Evolutionary conservation across 2,113 vertebrate genomes (phyloP).

Genomic region (Bungarus multicinctus): DNA sequence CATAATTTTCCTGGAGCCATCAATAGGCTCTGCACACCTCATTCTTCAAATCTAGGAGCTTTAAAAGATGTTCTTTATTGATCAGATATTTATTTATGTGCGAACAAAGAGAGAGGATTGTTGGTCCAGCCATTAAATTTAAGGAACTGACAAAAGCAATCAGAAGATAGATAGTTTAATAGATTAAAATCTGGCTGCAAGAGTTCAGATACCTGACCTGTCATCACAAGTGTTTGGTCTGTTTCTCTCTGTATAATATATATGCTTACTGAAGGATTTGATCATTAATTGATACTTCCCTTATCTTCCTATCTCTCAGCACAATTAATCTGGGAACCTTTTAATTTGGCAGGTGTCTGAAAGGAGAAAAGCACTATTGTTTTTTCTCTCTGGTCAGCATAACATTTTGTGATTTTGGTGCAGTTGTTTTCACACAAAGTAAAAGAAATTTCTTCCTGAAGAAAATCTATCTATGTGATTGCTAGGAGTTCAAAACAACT

Average conservation of each 20-base stretch:
- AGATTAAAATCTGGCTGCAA: slow-evolving; percentile 57
- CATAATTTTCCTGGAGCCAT: slow-evolving; percentile 2
- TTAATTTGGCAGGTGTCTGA: background rate
- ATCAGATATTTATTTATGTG: slow-evolving; percentile 50
- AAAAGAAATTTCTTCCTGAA: background rate
- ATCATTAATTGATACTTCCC: slow-evolving; percentile 59
- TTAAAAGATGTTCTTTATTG: slow-evolving; percentile 48
- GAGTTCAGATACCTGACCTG: slow-evolving; percentile 37
- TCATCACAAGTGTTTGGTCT: slow-evolving; percentile 35
- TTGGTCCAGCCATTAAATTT: slow-evolving; percentile 57
- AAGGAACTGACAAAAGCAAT: slow-evolving; percentile 64
- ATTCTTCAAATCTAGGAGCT: slow-evolving; percentile 34
- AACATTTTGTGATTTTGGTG: background rate
- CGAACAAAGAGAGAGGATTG: slow-evolving; percentile 34
- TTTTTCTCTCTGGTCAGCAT: background rate
- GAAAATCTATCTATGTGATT: background rate
- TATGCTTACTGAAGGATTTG: slow-evolving; percentile 53
- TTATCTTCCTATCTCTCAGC: background rate
- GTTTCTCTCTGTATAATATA: background rate
- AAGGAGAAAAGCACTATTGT: background rate
- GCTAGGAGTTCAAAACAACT: background rate
- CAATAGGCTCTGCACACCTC: background rate
- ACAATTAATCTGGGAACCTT: slow-evolving; percentile 3
- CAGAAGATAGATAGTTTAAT: slow-evolving; percentile 57
- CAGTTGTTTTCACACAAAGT: background rate